A percentile compares a stretch with the other conserved stretches of the same genome.
These are phyloP conservation scores for Blastobasis lacticolella DNA, from an alignment of 2,888 invertebrate species.

Conservation along the genomic window DNA sequence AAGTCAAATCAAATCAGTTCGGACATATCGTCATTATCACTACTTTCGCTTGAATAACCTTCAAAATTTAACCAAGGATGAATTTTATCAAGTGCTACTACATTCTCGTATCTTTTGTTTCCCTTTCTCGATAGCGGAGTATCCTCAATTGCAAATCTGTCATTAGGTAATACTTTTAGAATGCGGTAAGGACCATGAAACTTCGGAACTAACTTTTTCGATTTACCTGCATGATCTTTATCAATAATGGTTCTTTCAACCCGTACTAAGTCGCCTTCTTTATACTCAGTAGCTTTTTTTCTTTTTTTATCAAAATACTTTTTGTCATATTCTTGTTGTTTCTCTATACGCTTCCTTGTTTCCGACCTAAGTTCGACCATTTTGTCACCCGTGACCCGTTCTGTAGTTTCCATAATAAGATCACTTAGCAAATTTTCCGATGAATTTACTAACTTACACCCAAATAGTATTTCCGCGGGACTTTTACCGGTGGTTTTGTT, in stretches of 20 bases:
- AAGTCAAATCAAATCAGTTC: too few relatives aligned
- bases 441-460: neutral
- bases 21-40: neutral
- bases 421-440: neutral
- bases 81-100: neutral
- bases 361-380: neutral
- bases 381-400: neutral
- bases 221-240: neutral
- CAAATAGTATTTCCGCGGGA: neutral
- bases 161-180: neutral
- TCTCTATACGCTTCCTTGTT: neutral
- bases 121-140: neutral
- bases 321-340: neutral
- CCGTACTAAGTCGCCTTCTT: neutral
- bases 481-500: neutral
- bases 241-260: neutral
- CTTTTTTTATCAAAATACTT: neutral
- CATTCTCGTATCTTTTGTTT: neutral
- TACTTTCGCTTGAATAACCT: neutral
- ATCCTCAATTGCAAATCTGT: slow-evolving; percentile 1
- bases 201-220: neutral
- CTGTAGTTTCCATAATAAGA: neutral
- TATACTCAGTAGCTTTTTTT: neutral
- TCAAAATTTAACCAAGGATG: neutral
- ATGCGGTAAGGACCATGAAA: neutral